phyloP scores from a whole-genome alignment of 2,113 vertebrate species.

The Brachyistius frenatus region DNA sequence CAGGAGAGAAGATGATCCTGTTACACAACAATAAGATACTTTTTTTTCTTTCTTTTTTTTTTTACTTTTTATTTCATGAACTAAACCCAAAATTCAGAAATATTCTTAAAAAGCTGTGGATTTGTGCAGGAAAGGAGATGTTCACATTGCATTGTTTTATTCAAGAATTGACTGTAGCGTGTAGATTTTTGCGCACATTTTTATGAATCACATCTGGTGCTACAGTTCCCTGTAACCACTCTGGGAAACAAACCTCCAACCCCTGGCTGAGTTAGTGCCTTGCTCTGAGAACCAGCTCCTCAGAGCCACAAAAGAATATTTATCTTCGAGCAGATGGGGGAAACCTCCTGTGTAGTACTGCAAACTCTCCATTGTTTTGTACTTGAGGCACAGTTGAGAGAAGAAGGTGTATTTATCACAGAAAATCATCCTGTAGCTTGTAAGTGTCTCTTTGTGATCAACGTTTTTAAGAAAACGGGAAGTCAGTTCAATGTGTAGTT shows the following conservation, averaged over 20 bases:
- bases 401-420: slow-evolving; percentile 58
- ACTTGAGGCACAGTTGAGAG: slow-evolving; percentile 32
- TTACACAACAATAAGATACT: no score
- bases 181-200: no score
- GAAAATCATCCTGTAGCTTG: slow-evolving; percentile 35
- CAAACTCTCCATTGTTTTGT: slow-evolving; percentile 59
- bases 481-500: neutral
- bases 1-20: no score
- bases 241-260: slow-evolving; percentile 2
- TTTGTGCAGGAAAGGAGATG: neutral
- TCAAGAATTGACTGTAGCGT: no score
- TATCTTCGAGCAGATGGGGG: slow-evolving; percentile 53
- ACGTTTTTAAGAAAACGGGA: slow-evolving; percentile 18
- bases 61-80: no score
- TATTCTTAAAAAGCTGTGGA: neutral
- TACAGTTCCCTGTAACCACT: no score
- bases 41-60: no score
- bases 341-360: slow-evolving; percentile 50
- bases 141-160: no score
- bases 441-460: slow-evolving; percentile 46
- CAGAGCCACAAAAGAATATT: slow-evolving; percentile 39
- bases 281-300: neutral
- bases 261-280: neutral
- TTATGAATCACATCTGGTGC: no score
- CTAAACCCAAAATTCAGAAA: neutral